Base-by-base conservation (phyloP, 2,888 invertebrate genomes). In the Drosophila kambysellisi region DNA sequence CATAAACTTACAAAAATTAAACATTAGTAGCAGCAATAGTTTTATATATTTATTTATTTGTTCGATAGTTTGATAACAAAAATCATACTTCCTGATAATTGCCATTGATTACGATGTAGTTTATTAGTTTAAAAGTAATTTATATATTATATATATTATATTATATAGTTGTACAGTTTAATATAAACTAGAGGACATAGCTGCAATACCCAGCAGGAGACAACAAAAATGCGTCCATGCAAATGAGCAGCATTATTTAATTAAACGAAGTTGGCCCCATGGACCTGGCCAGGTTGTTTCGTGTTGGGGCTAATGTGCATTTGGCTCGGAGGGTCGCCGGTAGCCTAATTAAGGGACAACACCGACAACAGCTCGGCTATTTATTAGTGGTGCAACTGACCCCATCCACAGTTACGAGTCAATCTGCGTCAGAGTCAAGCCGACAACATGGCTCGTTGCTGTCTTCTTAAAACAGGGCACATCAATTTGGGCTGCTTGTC, bases 211-310 rank as follows among this genome's bases (percentile, higher is more conserved):
- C 51, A 48, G 12, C 0, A 9, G 4, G 15, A 7, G 9, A 52
- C 32, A 33, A 51, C 30, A 48, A 4, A 54, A 52, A 58, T 48
- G 48, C 46, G 62, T 52, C 37, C 62, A 78, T 74, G 84, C 70
- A 83, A 87, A 83, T 84, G 72, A 72, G 62, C 70, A 70, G 41
- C 63, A 53, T 70, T 83, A 67, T 71, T 79, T 84, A 82, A 84
- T 88, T 84, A 84, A 87, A 76, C 73, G 60, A 68, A 74, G 68
- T 74, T 65, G 66, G 64, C 69, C 70, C 58, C 77, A 35, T 30
- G 25, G 79, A 64, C 39, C 65, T 35, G 37, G 32, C 51, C 39
- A 53, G 20, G 17, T 48, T 54, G 70, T 39, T 41, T 54, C 35
- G 32, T 70, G 65, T 41, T 54, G 52, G 50, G 52, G 70, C 57